phyloP scores from a whole-genome alignment of 1,140 invertebrate genomes.

The Drosophila busckii region DNA sequence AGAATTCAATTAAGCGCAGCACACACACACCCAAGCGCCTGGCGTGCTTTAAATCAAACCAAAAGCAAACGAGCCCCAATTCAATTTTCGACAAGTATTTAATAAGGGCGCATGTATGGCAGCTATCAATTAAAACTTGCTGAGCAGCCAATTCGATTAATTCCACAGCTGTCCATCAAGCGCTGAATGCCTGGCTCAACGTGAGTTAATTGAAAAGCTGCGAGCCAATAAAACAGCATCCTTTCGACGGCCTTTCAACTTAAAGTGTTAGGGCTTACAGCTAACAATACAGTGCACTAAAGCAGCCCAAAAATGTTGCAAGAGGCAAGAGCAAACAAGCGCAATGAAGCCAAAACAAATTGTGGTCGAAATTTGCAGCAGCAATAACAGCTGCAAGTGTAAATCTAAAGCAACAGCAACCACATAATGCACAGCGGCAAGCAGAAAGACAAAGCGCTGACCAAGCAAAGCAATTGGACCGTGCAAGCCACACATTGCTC shows the following conservation, averaged over 20 bases:
- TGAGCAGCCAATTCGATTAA: constrained; percentile 15
- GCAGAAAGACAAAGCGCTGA: too few relatives aligned
- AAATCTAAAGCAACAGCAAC: too few relatives aligned
- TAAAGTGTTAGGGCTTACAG: constrained; percentile 21
- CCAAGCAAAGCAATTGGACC: too few relatives aligned
- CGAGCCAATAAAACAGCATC: too few relatives aligned
- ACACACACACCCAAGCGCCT: constrained; percentile 13
- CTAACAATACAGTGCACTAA: constrained; percentile 7
- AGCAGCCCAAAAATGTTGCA: background rate
- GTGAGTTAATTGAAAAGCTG: too few relatives aligned
- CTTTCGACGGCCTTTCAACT: too few relatives aligned
- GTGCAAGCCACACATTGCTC: too few relatives aligned
- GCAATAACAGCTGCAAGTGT: too few relatives aligned
- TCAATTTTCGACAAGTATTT: constrained; percentile 12
- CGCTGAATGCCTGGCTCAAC: too few relatives aligned
- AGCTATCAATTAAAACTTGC: constrained; percentile 3
- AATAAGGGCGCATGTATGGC: background rate
- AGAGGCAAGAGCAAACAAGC: constrained; percentile 4
- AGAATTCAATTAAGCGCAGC: constrained; percentile 34
- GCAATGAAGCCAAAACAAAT: constrained; percentile 16
- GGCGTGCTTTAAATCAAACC: constrained; percentile 27
- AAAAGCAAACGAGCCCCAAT: background rate
- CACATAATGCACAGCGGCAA: too few relatives aligned
- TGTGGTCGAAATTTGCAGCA: constrained; percentile 4
- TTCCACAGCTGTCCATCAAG: constrained; percentile 6